These are phyloP conservation scores for Terebella lapidaria DNA, from an alignment of 2,888 invertebrate genomes.

Conservation along the genomic window DNA sequence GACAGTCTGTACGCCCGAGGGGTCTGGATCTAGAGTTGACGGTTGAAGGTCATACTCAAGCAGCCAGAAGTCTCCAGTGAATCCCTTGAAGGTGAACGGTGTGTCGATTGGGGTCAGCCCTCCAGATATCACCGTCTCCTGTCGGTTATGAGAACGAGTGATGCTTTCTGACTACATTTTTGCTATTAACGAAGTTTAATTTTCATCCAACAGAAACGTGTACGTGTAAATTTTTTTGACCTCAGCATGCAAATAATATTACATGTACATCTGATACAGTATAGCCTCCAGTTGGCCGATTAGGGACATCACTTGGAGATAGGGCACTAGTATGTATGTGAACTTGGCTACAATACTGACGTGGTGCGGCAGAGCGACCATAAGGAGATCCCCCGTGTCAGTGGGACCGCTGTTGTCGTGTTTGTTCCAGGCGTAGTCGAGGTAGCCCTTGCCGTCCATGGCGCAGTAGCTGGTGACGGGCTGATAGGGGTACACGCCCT, in stretches of 20 bases:
- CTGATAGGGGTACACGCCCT: slow-evolving; percentile 31
- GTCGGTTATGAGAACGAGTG: too few relatives aligned
- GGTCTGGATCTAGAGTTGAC: slow-evolving; percentile 32
- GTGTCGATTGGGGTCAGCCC: slow-evolving; percentile 21
- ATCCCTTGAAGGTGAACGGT: slow-evolving; percentile 31
- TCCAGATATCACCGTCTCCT: too few relatives aligned
- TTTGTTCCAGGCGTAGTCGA: slow-evolving; percentile 32
- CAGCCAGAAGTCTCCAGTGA: slow-evolving; percentile 27
- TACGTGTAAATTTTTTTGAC: too few relatives aligned
- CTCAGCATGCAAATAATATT: too few relatives aligned
- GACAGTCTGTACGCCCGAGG: slow-evolving; percentile 16
- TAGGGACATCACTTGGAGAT: too few relatives aligned
- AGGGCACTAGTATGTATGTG: too few relatives aligned
- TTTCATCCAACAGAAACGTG: too few relatives aligned
- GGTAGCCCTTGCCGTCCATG: slow-evolving; percentile 24
- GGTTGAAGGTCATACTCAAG: slow-evolving; percentile 28
- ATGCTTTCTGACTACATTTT: too few relatives aligned
- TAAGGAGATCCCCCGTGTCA: slow-evolving; percentile 25
- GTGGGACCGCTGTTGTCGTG: slow-evolving; percentile 25
- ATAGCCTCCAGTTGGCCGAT: too few relatives aligned
- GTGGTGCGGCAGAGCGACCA: slow-evolving; percentile 36
- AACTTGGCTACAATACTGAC: too few relatives aligned
- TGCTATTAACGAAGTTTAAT: too few relatives aligned
- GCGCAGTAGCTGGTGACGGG: slow-evolving; percentile 30
- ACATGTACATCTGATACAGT: too few relatives aligned